Evolutionary conservation across 1,140 invertebrate genomes (phyloP).

Genomic region (Belonocnema kinseyi): DNA sequence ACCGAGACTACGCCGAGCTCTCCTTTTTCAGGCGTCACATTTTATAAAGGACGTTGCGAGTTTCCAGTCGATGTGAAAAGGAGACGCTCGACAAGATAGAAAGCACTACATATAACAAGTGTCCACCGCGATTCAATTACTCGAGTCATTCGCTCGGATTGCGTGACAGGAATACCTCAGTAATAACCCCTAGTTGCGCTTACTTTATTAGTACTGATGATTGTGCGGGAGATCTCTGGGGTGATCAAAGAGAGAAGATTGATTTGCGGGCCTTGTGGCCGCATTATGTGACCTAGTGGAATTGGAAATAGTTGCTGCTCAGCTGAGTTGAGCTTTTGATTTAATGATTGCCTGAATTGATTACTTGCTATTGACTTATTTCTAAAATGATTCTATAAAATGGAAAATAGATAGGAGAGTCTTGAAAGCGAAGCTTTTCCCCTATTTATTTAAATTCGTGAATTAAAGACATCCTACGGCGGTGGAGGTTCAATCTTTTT

Average conservation of each 20-base stretch:
- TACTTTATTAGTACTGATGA: too few relatives aligned
- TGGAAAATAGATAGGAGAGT: too few relatives aligned
- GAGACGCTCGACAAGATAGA: neutral
- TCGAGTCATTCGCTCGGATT: neutral
- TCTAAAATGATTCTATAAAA: too few relatives aligned
- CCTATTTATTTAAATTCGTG: neutral
- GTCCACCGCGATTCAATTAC: neutral
- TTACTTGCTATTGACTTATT: too few relatives aligned
- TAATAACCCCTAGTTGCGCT: too few relatives aligned
- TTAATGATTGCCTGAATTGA: too few relatives aligned
- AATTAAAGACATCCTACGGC: conserved; percentile 1
- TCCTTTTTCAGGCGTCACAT: conserved; percentile 26
- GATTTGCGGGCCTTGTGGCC: neutral
- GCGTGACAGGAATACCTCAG: neutral
- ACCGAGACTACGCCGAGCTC: conserved; percentile 13
- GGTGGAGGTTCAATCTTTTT: neutral
- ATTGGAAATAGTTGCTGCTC: too few relatives aligned
- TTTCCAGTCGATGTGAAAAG: neutral
- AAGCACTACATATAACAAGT: neutral
- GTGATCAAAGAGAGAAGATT: too few relatives aligned
- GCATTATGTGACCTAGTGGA: neutral
- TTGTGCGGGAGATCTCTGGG: too few relatives aligned
- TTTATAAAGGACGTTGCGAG: conserved; percentile 10
- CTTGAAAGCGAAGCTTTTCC: neutral
- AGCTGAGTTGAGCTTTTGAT: too few relatives aligned